Evolutionary conservation across 2,113 vertebrate genomes (phyloP), one percentile per base, ranked within the genome.

Genomic region (Ceratotherium simum): DNA sequence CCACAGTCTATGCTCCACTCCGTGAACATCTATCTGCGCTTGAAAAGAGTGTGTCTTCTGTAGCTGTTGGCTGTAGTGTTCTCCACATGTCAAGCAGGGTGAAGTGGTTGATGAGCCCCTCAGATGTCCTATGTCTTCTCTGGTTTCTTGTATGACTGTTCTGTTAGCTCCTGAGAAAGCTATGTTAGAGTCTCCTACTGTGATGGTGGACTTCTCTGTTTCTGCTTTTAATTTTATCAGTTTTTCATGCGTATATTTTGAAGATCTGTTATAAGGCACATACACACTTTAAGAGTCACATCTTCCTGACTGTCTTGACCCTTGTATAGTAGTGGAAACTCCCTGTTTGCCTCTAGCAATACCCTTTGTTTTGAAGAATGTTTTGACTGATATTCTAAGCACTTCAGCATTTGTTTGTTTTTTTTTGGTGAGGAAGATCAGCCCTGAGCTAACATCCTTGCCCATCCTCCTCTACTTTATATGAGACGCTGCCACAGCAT

Each of bases 201-300:
- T 11, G 16, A 6, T 21, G 25, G 17, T 60, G 60, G 14, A 16
- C 54, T 82, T 51, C 12, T 56, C 29, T 56, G 11, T 72, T 93
- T 89, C 31, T 85, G 65, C 54, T 69, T 80, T 86, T 76, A 70
- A 79, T 91, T 79, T 65, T 48, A 33, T 25, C 70, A 27, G 0
- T 60, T 90, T 83, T 95, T 83, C 69, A 83, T 4, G n/a, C 6
- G 13, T 65, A 4, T 39, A 54, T 42, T 82, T 58, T 60, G 62
- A 62, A 54, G 67, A 69, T 72, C 21, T 70, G 39, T 21, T 39
- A 33, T 46, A 27, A 76, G 27, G 39, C 14, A 60, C 54, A 39
- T 12, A n/a, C 0, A n/a, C 9, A 33, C 29, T 36, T 0, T 25
- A 23, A 65, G 6, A 16, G 39, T 36, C 25, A 5, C 27, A 23